Evolutionary conservation across 2,797 vertebrate species (phyloP).

Genomic region (Tauraco hartlaubi): DNA sequence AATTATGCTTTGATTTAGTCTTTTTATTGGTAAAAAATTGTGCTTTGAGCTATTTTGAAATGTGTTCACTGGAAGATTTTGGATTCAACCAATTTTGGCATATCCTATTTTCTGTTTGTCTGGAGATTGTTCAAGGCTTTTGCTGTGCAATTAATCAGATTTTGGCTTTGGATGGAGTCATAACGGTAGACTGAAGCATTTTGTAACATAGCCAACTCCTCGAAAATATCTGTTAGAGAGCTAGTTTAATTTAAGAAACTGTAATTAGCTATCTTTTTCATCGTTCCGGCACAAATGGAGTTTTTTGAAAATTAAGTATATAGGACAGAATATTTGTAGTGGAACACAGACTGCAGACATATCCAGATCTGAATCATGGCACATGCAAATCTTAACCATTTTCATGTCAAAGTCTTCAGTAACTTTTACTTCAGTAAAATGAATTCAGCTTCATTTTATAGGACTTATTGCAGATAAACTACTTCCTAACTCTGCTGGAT

Average conservation of each 20-base stretch:
- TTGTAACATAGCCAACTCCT: background rate
- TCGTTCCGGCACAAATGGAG: accelerated
- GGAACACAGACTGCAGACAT: background rate
- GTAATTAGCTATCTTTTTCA: conserved; percentile 4
- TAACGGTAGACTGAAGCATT: background rate
- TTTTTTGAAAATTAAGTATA: background rate
- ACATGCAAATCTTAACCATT: background rate
- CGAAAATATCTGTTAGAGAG: conserved; percentile 1
- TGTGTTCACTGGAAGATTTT: background rate
- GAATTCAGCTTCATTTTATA: background rate
- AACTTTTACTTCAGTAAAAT: background rate
- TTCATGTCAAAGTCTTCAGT: background rate
- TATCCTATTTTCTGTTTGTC: conserved; percentile 12
- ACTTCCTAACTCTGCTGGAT: background rate
- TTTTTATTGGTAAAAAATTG: background rate
- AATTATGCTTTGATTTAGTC: background rate
- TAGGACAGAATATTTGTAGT: background rate
- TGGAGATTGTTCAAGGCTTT: background rate
- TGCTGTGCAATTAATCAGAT: conserved; percentile 2
- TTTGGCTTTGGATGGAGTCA: background rate
- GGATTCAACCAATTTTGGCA: background rate
- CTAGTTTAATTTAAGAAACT: conserved; percentile 22
- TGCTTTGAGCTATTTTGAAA: conserved; percentile 18
- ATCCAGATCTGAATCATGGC: background rate
- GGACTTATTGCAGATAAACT: background rate